These are phyloP conservation scores for Bellardia bayeri DNA, from an alignment of 2,888 invertebrate genomes.

Conservation along the genomic window DNA sequence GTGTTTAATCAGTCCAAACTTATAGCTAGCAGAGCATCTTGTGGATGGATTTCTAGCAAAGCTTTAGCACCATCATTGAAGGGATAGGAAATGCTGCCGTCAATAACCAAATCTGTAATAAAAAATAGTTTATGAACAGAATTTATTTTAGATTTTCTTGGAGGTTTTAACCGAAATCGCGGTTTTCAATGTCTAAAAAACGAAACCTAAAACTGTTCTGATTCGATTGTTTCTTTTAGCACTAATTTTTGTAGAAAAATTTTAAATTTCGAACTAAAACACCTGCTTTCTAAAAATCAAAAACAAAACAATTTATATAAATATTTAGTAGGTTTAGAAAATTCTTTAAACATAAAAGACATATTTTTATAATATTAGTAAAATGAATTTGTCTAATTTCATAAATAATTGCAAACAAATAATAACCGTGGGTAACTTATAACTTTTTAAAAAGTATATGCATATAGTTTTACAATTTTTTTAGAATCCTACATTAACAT, in stretches of 20 bases:
- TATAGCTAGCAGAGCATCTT: slow-evolving; percentile 94
- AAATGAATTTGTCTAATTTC: not conserved
- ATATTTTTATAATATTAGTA: not conserved
- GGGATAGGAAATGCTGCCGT: slow-evolving; percentile 96
- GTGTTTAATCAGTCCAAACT: slow-evolving; percentile 80
- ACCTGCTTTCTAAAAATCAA: not conserved
- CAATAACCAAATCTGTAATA: slow-evolving; percentile 92
- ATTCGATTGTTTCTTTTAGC: too few species aligned
- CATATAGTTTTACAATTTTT: not conserved
- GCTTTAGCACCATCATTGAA: slow-evolving; percentile 98
- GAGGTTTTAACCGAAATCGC: too few species aligned
- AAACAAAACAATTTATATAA: not conserved
- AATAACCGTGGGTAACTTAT: slow-evolving; percentile 53
- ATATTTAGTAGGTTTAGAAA: slow-evolving; percentile 41
- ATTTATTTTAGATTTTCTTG: not conserved
- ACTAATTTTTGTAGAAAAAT: not conserved
- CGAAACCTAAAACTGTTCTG: too few species aligned
- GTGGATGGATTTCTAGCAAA: slow-evolving; percentile 91
- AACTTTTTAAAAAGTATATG: not conserved
- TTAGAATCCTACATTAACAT: slow-evolving; percentile 61
- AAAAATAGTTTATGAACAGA: slow-evolving; percentile 9
- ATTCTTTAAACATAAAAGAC: not conserved
- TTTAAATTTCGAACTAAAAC: too few species aligned
- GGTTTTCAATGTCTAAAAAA: too few species aligned
- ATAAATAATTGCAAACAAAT: slow-evolving; percentile 61